Conservation (phyloP, 2,888 invertebrate species). For the Teinopalpus imperialis region DNA sequence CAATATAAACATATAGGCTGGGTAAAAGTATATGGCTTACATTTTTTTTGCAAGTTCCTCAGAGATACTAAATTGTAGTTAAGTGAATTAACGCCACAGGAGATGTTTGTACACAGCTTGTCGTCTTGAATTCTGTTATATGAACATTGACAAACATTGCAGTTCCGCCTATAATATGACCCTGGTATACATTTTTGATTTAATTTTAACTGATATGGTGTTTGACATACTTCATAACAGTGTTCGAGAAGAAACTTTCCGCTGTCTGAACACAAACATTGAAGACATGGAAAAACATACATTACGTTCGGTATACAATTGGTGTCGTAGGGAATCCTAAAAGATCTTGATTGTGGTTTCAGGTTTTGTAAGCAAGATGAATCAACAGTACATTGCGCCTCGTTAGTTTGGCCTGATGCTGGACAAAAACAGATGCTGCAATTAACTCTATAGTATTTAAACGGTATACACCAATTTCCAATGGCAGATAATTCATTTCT, state of each 20-base stretch:
- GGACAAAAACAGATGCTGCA: constrained; percentile 68
- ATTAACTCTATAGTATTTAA: constrained; percentile 59
- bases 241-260: constrained; percentile 55
- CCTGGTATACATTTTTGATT: constrained; percentile 50
- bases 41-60: constrained; percentile 38
- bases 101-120: constrained; percentile 39
- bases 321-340: constrained; percentile 28
- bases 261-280: constrained; percentile 60
- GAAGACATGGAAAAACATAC: constrained; percentile 62
- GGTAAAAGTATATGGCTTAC: constrained; percentile 52
- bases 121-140: constrained; percentile 45
- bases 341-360: constrained; percentile 32
- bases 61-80: constrained; percentile 35
- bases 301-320: constrained; percentile 67
- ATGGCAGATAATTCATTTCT: constrained; percentile 26
- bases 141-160: constrained; percentile 63
- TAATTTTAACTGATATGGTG: constrained; percentile 24
- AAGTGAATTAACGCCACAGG: constrained; percentile 17
- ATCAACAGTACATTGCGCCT: constrained; percentile 62
- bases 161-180: constrained; percentile 53
- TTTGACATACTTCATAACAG: constrained; percentile 59
- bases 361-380: constrained; percentile 46
- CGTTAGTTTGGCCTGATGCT: constrained; percentile 52
- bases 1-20: constrained; percentile 61
- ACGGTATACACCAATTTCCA: constrained; percentile 54